Percentiles rank a stretch among this genome's conserved stretches.
Evolutionary conservation across 2,888 invertebrate species (phyloP).

Genomic region (Beris chalybata): DNA sequence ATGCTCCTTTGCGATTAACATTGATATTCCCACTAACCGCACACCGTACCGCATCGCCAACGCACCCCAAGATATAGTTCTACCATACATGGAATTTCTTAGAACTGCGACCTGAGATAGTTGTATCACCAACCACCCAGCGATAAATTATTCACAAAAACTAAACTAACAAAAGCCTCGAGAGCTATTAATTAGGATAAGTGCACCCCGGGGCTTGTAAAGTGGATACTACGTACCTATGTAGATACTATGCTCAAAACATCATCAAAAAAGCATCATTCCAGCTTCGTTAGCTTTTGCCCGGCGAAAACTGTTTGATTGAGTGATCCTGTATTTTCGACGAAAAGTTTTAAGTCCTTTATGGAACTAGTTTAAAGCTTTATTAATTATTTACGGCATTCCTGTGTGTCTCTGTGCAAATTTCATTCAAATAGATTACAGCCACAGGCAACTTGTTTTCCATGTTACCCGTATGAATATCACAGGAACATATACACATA

Average conservation of each 20-base stretch:
- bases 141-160: conserved; percentile 31
- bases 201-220: conserved; percentile 23
- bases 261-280: conserved; percentile 2
- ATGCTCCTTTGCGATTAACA: conserved; percentile 5
- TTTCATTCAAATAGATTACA: too few relatives aligned
- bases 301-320: conserved; percentile 16
- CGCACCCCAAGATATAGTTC: conserved; percentile 8
- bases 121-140: conserved; percentile 13
- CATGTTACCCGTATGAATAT: too few relatives aligned
- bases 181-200: conserved; percentile 32
- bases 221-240: neutral
- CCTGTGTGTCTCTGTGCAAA: too few relatives aligned
- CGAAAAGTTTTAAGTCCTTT: conserved; percentile 24
- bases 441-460: too few relatives aligned
- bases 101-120: conserved; percentile 2
- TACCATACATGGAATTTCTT: neutral
- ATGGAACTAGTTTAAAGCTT: conserved; percentile 28
- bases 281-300: conserved; percentile 22
- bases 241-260: neutral
- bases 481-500: too few relatives aligned
- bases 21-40: neutral
- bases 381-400: conserved; percentile 22
- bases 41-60: too few relatives aligned
- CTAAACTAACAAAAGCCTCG: conserved; percentile 23
- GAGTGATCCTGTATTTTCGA: conserved; percentile 11